Percentiles rank a stretch among this genome's conserved stretches.
These are phyloP conservation scores for Dendrocincla fuliginosa DNA, from an alignment of 2,797 vertebrate genomes.

Conservation along the genomic window DNA sequence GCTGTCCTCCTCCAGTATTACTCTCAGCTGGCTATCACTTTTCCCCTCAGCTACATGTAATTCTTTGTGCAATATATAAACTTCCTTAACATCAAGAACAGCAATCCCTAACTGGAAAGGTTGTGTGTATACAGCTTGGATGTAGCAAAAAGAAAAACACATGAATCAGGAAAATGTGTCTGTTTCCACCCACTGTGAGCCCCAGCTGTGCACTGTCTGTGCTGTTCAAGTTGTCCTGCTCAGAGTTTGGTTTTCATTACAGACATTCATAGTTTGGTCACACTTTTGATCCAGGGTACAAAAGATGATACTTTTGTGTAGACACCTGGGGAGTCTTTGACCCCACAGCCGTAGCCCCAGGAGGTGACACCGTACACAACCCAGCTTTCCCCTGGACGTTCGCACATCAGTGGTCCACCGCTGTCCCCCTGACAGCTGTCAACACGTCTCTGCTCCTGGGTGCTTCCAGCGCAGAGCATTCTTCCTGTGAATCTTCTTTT, in stretches of 20 bases:
- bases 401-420: constrained; percentile 92
- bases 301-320: constrained; percentile 96
- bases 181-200: background rate
- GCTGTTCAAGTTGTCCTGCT: background rate
- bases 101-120: background rate
- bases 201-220: background rate
- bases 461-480: constrained; percentile 94
- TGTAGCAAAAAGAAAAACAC: background rate
- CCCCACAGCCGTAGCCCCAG: constrained; percentile 94
- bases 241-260: background rate
- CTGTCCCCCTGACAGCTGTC: constrained; percentile 98
- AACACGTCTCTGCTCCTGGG: constrained; percentile 80
- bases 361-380: constrained; percentile 96
- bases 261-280: constrained; percentile 77
- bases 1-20: background rate
- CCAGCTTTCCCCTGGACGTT: constrained; percentile 86
- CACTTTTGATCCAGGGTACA: constrained; percentile 89
- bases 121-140: background rate
- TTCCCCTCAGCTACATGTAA: background rate
- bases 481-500: constrained; percentile 88
- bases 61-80: background rate
- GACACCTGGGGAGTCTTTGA: constrained; percentile 91
- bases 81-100: background rate
- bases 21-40: background rate
- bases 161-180: background rate